Base-by-base conservation (phyloP, 1,140 invertebrate species). In the Drosophila melanica region DNA sequence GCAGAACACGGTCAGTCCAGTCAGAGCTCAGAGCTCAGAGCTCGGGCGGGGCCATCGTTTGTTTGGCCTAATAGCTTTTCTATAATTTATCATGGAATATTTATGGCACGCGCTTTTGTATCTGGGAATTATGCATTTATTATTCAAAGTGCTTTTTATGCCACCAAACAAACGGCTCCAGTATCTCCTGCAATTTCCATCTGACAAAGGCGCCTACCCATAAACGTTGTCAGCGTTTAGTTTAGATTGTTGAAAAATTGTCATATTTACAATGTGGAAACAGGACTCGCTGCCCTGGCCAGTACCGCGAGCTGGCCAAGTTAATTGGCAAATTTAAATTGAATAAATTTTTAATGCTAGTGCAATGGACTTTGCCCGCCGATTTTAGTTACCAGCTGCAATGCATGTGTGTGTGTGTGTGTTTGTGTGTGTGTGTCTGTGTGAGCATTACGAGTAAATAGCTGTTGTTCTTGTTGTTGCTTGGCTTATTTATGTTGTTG, bases 301-400 rank as follows among this genome's bases (percentile, higher is more conserved):
- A 7, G 2, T 54, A 4, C 8, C n/a, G 8, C 3, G 59, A 41
- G 14, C 41, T 42, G 66, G 41, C 58, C 71, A 79, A 87, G 79
- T 87, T 87, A 87, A 87, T 87, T 89, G 82, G 75, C 79, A 82
- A 87, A 87, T 82, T 87, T 87, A 87, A 87, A 87, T 89, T 89
- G 82, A 89, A 79, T 87, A 87, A 74, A 87, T 87, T 74, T 87
- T 87, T 81, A 55, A 87, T 89, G 75, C 74, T 77, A 87, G 82
- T 87, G 82, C 84, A 89, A 77, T 79, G 76, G 70, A 81, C 81
- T 86, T 65, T 66, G 57, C 16, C 44, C 55, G 41, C 30, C 44
- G 27, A 51, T 35, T 64, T 65, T 12, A 60, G 45, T 68, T 51
- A 23, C 33, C 51, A 37, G 41, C 23, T 62, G 54, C 41, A 51